A percentile compares a stretch with the other conserved stretches of the same genome.
These are phyloP conservation scores for Leguminivora glycinivorella DNA, from an alignment of 1,140 invertebrate species.

Conservation along the genomic window DNA sequence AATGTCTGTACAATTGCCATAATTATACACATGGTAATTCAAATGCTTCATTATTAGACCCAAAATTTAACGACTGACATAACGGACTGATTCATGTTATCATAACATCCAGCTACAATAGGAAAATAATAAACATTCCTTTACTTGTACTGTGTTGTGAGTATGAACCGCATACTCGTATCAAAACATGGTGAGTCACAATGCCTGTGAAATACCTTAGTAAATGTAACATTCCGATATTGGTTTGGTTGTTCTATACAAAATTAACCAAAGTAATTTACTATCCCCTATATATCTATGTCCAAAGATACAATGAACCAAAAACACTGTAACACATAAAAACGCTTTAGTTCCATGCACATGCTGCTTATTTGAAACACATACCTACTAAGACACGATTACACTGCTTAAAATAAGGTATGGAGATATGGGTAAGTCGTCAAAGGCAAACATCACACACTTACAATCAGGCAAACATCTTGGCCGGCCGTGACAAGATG, in stretches of 20 bases:
- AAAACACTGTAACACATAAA: no score
- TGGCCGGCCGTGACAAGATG: no score
- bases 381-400: no score
- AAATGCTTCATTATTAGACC: neutral
- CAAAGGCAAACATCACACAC: no score
- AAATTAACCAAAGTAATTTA: neutral
- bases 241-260: neutral
- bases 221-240: neutral
- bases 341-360: neutral
- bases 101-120: neutral
- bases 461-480: no score
- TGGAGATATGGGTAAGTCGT: no score
- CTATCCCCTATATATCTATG: no score
- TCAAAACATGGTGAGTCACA: neutral
- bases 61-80: neutral
- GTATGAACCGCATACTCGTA: neutral
- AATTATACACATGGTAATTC: no score
- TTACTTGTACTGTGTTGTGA: constrained; percentile 12
- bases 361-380: neutral
- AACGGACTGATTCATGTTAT: constrained; percentile 21
- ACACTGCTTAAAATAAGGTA: no score
- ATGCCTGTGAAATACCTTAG: neutral
- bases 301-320: no score
- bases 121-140: constrained; percentile 14
- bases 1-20: no score